Conservation (phyloP, 1,140 invertebrate genomes). For the Octopus bimaculoides region DNA sequence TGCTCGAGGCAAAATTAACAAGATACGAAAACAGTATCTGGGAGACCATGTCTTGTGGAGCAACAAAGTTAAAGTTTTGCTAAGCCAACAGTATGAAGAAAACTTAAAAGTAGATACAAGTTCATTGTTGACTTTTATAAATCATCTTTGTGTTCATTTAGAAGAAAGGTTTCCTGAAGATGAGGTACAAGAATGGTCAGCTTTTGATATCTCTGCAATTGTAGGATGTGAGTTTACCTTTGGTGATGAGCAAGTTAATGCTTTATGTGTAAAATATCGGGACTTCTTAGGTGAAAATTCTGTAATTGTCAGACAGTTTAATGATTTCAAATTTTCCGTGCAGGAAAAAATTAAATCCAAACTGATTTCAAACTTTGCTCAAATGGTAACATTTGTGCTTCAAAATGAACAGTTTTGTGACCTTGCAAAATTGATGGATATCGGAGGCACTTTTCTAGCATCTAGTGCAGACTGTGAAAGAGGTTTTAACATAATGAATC, state of each 20-base stretch:
- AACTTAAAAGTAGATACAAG: neutral
- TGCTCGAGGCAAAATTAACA: conserved; percentile 2
- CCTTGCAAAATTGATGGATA: conserved; percentile 7
- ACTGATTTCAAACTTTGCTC: neutral
- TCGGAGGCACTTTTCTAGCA: neutral
- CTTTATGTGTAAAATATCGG: neutral
- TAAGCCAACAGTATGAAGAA: neutral
- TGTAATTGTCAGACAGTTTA: conserved; percentile 1
- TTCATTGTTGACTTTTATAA: neutral
- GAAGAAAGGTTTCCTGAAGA: conserved; percentile 1
- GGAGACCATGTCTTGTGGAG: neutral
- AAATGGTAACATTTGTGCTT: conserved; percentile 2
- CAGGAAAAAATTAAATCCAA: conserved; percentile 3
- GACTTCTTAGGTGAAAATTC: neutral
- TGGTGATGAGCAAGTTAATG: neutral
- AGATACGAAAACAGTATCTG: conserved; percentile 1
- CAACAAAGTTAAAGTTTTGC: conserved; percentile 7
- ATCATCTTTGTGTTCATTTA: conserved; percentile 7
- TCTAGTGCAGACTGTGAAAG: neutral
- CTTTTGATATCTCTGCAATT: neutral
- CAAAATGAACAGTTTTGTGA: conserved; percentile 7
- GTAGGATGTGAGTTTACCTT: neutral
- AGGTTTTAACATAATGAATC: conserved; percentile 5
- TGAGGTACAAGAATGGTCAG: conserved; percentile 6
- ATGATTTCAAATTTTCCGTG: neutral